A percentile compares a stretch with the other conserved stretches of the same genome.
Evolutionary conservation across 2,797 vertebrate genomes (phyloP).

Genomic region (Anisognathus igniventris): DNA sequence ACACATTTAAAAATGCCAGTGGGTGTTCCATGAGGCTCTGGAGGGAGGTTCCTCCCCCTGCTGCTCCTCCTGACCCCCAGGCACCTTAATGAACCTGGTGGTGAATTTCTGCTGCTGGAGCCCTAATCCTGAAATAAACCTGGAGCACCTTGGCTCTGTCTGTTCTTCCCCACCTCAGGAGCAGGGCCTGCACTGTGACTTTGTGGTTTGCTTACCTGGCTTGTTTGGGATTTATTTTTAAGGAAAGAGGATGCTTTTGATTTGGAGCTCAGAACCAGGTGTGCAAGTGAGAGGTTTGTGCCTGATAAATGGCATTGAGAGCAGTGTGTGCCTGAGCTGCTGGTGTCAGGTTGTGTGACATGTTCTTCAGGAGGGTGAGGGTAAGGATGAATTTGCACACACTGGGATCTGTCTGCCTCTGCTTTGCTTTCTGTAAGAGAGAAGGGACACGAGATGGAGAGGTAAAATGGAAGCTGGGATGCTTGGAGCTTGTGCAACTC

Average conservation of each 20-base stretch:
- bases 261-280: not conserved
- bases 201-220: not conserved
- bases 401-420: not conserved
- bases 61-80: not conserved
- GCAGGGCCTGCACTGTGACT: not conserved
- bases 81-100: not conserved
- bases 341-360: not conserved
- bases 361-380: not conserved
- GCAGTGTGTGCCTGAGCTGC: not conserved
- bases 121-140: not conserved
- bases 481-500: not conserved
- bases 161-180: not conserved
- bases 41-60: not conserved
- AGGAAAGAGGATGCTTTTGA: not conserved
- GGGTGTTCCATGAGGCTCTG: not conserved
- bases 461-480: not conserved
- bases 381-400: not conserved
- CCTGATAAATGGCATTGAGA: not conserved
- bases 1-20: rapidly evolving
- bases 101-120: not conserved
- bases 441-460: not conserved
- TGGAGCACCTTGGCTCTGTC: not conserved
- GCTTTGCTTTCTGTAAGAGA: not conserved
- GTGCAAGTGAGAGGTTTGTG: not conserved
- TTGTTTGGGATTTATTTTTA: not conserved